Percentiles rank a stretch among this genome's conserved stretches.
Evolutionary conservation across 2,888 invertebrate genomes (phyloP).

Genomic region (Chironomus tentans): DNA sequence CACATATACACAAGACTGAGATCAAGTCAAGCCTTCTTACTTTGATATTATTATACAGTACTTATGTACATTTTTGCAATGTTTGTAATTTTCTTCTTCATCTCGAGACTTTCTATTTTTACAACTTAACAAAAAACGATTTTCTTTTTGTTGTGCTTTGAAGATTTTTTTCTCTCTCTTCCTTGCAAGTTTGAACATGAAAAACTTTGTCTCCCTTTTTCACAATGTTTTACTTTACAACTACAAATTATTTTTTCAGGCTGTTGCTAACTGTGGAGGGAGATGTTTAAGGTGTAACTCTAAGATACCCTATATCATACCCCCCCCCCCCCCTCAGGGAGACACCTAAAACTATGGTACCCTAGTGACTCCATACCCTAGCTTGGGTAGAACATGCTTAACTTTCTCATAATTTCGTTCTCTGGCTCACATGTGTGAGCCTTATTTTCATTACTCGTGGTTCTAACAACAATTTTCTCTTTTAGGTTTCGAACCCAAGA

Average conservation of each 20-base stretch:
- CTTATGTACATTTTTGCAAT: neutral
- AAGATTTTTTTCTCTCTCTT: too few species aligned
- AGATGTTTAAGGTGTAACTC: too few species aligned
- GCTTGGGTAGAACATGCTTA: too few species aligned
- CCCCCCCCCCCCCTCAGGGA: too few species aligned
- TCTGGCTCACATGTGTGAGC: too few species aligned
- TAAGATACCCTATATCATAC: too few species aligned
- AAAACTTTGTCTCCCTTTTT: neutral
- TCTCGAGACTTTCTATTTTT: slow-evolving; percentile 15
- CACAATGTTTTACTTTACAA: neutral
- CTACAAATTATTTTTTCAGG: neutral
- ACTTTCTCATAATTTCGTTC: too few species aligned
- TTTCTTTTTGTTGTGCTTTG: neutral
- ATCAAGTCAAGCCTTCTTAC: neutral
- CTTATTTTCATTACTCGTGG: too few species aligned
- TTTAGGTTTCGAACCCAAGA: too few species aligned
- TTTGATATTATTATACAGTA: neutral
- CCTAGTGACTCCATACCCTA: too few species aligned
- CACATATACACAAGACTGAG: neutral
- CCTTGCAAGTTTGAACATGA: neutral
- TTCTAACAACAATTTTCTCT: too few species aligned
- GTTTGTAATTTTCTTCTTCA: slow-evolving; percentile 11
- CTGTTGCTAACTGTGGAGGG: neutral
- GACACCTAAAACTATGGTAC: too few species aligned
- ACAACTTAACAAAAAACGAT: slow-evolving; percentile 18